Conservation (phyloP, 1,140 invertebrate species). For the Tribolium madens region DNA sequence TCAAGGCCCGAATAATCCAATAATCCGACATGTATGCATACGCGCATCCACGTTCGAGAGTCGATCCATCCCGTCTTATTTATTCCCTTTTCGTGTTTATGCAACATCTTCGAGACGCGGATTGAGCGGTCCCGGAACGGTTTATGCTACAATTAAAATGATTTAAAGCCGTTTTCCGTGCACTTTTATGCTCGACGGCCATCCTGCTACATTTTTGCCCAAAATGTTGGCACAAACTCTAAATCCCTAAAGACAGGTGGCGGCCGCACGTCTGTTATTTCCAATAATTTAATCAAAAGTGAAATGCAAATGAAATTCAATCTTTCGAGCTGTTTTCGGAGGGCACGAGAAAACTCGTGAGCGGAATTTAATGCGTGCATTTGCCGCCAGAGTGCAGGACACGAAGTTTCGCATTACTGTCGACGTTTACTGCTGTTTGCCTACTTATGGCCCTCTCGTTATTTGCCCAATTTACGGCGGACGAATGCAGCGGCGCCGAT, state of each 20-base stretch:
- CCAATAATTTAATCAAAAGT: slow-evolving; percentile 29
- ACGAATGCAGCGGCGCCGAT: slow-evolving; percentile 1
- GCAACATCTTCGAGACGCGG: slow-evolving; percentile 32
- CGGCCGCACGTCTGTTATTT: background rate
- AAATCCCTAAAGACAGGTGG: background rate
- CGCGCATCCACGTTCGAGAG: slow-evolving; percentile 24
- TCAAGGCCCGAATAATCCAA: slow-evolving; percentile 24
- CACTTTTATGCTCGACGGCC: slow-evolving; percentile 11
- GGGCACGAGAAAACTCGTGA: slow-evolving; percentile 45
- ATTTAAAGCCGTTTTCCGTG: slow-evolving; percentile 16
- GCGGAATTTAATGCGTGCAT: slow-evolving; percentile 54
- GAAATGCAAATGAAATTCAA: slow-evolving; percentile 43
- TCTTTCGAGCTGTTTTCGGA: slow-evolving; percentile 21
- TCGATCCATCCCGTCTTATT: slow-evolving; percentile 19
- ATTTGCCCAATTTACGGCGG: slow-evolving; percentile 41
- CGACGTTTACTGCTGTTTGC: slow-evolving; percentile 51
- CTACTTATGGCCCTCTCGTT: slow-evolving; percentile 45
- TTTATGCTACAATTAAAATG: slow-evolving; percentile 35
- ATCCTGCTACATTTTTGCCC: background rate
- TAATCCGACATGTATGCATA: slow-evolving; percentile 5
- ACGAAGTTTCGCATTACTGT: slow-evolving; percentile 45
- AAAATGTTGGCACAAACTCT: background rate
- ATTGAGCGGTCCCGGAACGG: slow-evolving; percentile 24
- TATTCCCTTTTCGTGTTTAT: slow-evolving; percentile 32
- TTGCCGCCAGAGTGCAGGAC: slow-evolving; percentile 50